A percentile compares a stretch with the other conserved stretches of the same genome.
Evolutionary conservation across 2,113 vertebrate genomes (phyloP).

Genomic region (Odobenus rosmarus): DNA sequence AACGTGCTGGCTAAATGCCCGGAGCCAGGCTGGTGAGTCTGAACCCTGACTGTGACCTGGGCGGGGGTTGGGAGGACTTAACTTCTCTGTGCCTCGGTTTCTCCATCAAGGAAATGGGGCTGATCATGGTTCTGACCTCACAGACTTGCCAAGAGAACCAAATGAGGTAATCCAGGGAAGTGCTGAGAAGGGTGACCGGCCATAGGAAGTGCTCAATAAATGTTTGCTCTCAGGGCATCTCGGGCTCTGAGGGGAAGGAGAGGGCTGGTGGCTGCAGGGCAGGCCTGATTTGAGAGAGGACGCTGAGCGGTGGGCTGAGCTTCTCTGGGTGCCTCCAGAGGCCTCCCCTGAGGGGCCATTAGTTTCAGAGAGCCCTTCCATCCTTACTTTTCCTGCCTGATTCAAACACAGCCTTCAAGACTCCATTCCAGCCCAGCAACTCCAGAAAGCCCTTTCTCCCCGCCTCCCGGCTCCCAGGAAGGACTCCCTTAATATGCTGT

Average conservation of each 20-base stretch:
- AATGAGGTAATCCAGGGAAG: neutral
- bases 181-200: neutral
- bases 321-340: neutral
- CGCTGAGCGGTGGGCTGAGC: neutral
- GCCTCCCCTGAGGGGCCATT: neutral
- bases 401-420: neutral
- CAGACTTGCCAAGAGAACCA: neutral
- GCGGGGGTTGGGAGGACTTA: neutral
- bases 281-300: neutral
- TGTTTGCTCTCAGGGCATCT: neutral
- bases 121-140: neutral
- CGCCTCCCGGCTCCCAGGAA: neutral
- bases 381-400: neutral
- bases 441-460: neutral
- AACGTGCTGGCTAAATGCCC: neutral
- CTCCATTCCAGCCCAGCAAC: too few species aligned
- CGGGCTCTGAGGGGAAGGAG: neutral
- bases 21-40: neutral
- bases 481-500: neutral
- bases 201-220: neutral
- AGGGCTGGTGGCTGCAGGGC: accelerated
- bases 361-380: neutral
- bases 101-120: neutral
- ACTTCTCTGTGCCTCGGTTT: neutral
- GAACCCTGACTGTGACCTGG: neutral